Base-by-base conservation (phyloP, 1,140 invertebrate genomes). In the Maniola jurtina region DNA sequence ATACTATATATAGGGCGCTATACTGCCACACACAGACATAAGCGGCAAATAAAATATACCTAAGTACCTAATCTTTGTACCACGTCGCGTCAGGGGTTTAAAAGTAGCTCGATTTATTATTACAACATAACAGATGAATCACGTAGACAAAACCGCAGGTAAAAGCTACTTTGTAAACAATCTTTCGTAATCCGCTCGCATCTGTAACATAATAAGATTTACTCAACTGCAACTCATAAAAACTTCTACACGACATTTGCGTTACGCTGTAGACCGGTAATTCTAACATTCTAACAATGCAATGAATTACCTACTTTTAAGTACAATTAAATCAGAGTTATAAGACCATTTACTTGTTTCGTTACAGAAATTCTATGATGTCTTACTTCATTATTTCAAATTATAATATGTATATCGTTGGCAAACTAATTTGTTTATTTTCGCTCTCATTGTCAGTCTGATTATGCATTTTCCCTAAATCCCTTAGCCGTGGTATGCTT, bases 181-280 rank as follows among this genome's bases (percentile, higher is more conserved):
- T 50, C 11, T 61, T 61, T 61, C 59, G 50, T 61, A 61, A 61
- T 61, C 34, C 34, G 4, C 58, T 15, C 33, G 59, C 45, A 61
- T 61, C n/a, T 61, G 33, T 61, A 61, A 61, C 47, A 47, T 61
- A 61, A 61, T 61, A 50, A 52, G 47, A 47, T 61, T 45, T 60
- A 60, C 58, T 60, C 45, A 60, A 60, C 58, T 33, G 42, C 40
- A 48, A 61, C 16, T 34, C 42, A 9, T 47, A 36, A 61, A 61
- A 61, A 47, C 6, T 16, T 10, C 8, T 50, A 50, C 45, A 61
- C 25, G 52, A 55, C 52, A 55, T 10, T 34, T n/a, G 52, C 8
- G 33, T 34, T 33, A 34, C 13, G 25, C 52, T 55, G 13, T 55
- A 34, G 14, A 10, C 14, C 40, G 42, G 42, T 45, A n/a, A 45